These are phyloP conservation scores for Heterotis niloticus DNA, from an alignment of 2,113 vertebrate genomes.

Conservation along the genomic window DNA sequence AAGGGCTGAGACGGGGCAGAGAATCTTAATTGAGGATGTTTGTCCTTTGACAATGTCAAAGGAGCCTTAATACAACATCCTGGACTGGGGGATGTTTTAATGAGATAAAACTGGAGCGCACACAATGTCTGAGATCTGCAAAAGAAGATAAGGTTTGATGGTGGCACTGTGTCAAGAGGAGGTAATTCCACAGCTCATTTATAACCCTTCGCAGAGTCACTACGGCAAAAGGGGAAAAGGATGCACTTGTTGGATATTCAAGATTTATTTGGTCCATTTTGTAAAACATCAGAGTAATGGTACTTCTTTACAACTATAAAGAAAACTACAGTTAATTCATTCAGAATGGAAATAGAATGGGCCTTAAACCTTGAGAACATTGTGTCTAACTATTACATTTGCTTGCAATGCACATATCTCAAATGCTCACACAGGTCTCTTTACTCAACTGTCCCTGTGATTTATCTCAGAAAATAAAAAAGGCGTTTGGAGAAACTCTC, in stretches of 20 bases:
- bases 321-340: too few species aligned
- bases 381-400: too few species aligned
- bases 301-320: neutral
- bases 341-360: too few species aligned
- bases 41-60: conserved; percentile 28
- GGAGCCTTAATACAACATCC: conserved; percentile 18
- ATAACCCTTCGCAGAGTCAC: conserved; percentile 20
- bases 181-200: neutral
- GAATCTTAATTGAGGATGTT: conserved; percentile 28
- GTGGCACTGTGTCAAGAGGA: neutral
- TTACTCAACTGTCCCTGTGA: too few species aligned
- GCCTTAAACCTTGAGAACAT: too few species aligned
- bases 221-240: neutral
- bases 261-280: conserved; percentile 12
- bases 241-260: conserved; percentile 30
- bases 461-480: too few species aligned
- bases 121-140: neutral
- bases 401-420: too few species aligned
- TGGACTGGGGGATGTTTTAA: conserved; percentile 18
- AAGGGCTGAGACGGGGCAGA: neutral
- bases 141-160: neutral
- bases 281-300: conserved; percentile 7
- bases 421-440: too few species aligned
- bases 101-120: conserved; percentile 20
- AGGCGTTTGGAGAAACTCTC: too few species aligned